phyloP scores from a whole-genome alignment of 2,113 vertebrate genomes.

The Pluvialis apricaria region DNA sequence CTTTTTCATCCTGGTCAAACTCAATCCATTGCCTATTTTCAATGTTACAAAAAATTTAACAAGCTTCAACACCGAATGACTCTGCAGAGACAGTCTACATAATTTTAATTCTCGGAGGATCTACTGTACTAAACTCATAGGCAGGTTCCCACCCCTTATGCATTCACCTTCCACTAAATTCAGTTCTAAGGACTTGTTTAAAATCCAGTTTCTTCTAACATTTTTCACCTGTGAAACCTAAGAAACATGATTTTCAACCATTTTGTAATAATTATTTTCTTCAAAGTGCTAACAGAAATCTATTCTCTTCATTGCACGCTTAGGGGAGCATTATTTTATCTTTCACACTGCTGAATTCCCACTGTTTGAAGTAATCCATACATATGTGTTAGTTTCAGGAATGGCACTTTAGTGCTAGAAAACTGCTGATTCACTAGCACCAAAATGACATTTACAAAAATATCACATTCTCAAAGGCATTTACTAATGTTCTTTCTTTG shows the following conservation, averaged over 20 bases:
- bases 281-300: background rate
- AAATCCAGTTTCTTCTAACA: background rate
- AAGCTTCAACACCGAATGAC: background rate
- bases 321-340: background rate
- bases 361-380: background rate
- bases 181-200: background rate
- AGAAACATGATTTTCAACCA: background rate
- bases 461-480: background rate
- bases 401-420: background rate
- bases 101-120: background rate
- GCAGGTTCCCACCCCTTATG: background rate
- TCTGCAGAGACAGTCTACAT: background rate
- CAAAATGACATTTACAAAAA: background rate
- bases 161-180: background rate
- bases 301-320: background rate
- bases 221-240: background rate
- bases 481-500: background rate
- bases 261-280: background rate
- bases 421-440: background rate
- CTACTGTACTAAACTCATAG: background rate
- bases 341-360: background rate
- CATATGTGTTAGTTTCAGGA: background rate
- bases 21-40: background rate
- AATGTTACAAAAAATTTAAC: background rate
- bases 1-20: background rate